Percentiles rank a stretch among this genome's conserved stretches.
phyloP scores from a whole-genome alignment of 2,797 vertebrate genomes.

The Microcaecilia unicolor region DNA sequence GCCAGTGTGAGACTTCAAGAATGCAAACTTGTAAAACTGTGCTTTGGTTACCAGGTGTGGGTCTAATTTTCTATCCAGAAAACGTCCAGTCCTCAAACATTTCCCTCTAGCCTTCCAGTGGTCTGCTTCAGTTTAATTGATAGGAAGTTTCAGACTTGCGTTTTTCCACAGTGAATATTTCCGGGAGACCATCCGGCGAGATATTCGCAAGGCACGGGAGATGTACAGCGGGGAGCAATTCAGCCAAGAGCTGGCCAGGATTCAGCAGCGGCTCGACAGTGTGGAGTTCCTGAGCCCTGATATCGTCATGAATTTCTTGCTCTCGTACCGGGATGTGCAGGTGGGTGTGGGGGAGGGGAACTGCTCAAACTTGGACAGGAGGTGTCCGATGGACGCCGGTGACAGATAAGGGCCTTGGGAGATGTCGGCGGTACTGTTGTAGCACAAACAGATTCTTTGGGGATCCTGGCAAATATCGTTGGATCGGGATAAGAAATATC shows the following conservation, averaged over 20 bases:
- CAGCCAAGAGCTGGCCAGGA: slow-evolving; percentile 65
- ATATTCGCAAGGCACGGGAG: slow-evolving; percentile 76
- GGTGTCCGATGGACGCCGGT: fast-evolving
- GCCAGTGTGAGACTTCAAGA: too few relatives aligned
- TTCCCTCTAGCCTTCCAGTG: too few relatives aligned
- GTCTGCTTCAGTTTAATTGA: too few relatives aligned
- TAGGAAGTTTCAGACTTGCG: neutral
- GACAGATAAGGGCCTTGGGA: too few relatives aligned
- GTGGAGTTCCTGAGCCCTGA: slow-evolving; percentile 81
- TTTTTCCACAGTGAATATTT: slow-evolving; percentile 66
- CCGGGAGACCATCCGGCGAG: slow-evolving; percentile 70
- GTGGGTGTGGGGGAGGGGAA: slow-evolving; percentile 26
- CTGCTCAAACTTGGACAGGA: too few relatives aligned
- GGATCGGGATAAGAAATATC: too few relatives aligned
- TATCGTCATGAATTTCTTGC: slow-evolving; percentile 78
- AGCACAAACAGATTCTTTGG: neutral
- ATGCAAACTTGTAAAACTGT: too few relatives aligned
- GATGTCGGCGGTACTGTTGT: too few relatives aligned
- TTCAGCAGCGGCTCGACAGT: slow-evolving; percentile 78
- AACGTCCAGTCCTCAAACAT: too few relatives aligned
- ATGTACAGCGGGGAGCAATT: slow-evolving; percentile 62
- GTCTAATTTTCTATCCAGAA: too few relatives aligned
- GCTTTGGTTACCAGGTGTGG: too few relatives aligned
- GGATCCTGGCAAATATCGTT: too few relatives aligned
- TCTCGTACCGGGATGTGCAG: slow-evolving; percentile 84